Base-by-base conservation (phyloP, 1,140 invertebrate genomes). In the Ylistrum balloti region DNA sequence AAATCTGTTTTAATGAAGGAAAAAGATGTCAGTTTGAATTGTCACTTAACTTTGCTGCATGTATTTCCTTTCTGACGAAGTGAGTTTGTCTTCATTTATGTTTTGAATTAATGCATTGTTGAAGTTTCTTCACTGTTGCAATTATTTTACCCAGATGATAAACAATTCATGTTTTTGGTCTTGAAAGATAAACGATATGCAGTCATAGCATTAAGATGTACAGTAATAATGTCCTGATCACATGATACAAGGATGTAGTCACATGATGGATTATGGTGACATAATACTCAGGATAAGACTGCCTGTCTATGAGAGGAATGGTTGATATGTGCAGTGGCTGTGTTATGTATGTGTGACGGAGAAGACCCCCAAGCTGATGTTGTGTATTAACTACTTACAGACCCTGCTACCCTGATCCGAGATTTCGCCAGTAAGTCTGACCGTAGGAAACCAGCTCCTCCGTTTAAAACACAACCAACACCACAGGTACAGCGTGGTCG, bases 321-420 rank as follows among this genome's bases (percentile, higher is more conserved):
- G 41, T 74, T 74, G 13, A 38, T 38, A 38, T 38, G 35, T 38
- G 35, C 17, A 74, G 22, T 74, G 56, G n/a, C 56, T 74, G 56
- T 74, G 56, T 74, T 74, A n/a, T 74, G 56, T 74, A 28, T 74
- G 22, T 74, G 56, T 74, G 56, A 74, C 56, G 22, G n/a, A 74
- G 56, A 74, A n/a, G 56, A 74, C 56, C 56, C n/a, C 56, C 56
- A 38, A 38, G 35, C 35, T 74, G 56, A 74, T 74, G 56, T 74
- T 74, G 56, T 74, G 56, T 74, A n/a, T 74, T 74, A 17, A 74
- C 56, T 74, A 74, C 41, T 74, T 74, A 74, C 56, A 74, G 56
- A 74, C 56, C n/a, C 56, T 74, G n/a, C 56, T 28, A 28, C 56
- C 22, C 56, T 74, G 56, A 22, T 74, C 56, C 56, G 56, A 28